Evolutionary conservation across 2,797 vertebrate species (phyloP).

Genomic region (Gorsachius magnificus): DNA sequence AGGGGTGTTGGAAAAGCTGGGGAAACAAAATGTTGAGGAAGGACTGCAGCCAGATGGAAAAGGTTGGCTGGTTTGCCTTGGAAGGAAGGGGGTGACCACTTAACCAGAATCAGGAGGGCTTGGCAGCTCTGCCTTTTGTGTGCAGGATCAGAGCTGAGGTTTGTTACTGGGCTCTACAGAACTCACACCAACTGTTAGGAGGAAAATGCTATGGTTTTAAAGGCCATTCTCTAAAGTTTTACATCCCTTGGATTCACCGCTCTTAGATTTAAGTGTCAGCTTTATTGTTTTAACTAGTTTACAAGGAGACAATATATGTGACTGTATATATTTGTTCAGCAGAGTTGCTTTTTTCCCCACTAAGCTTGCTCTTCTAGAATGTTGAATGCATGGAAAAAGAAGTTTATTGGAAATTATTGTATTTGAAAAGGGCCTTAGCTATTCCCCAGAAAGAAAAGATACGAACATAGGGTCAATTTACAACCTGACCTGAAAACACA

Average conservation of each 20-base stretch:
- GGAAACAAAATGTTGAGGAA: background rate
- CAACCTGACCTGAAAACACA: conserved; percentile 68
- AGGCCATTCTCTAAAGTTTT: background rate
- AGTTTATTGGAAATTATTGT: conserved; percentile 74
- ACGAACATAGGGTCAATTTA: conserved; percentile 74
- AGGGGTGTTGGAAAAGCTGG: background rate
- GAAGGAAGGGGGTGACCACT: background rate
- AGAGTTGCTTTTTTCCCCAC: conserved; percentile 42
- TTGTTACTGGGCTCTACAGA: background rate
- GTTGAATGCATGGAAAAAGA: background rate
- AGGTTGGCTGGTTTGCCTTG: background rate
- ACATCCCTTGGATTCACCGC: background rate
- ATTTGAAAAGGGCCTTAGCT: conserved; percentile 70
- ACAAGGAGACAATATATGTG: conserved; percentile 9
- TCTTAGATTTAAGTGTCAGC: conserved; percentile 14
- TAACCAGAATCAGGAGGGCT: background rate
- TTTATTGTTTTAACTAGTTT: conserved; percentile 61
- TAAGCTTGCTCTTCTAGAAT: conserved; percentile 52
- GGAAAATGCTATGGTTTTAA: background rate
- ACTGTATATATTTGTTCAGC: conserved; percentile 60
- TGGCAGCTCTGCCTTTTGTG: background rate
- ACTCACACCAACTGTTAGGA: background rate
- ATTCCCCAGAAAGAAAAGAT: conserved; percentile 71
- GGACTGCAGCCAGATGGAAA: background rate
- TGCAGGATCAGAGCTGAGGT: background rate